Evolutionary conservation across 2,113 vertebrate genomes (phyloP).

Genomic region (Phalacrocorax pelagicus): DNA sequence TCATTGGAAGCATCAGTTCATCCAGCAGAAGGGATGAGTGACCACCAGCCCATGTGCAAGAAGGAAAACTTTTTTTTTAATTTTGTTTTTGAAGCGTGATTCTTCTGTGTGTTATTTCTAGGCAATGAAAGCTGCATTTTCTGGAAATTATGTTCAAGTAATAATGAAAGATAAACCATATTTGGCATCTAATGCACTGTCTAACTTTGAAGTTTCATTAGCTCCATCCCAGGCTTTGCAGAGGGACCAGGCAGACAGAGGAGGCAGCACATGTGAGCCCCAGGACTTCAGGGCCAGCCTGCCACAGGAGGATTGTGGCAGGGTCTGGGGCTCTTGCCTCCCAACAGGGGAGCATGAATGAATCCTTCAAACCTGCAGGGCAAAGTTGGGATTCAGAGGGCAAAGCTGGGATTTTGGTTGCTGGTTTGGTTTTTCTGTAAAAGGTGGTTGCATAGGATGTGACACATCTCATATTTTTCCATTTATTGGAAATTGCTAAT

Average conservation of each 20-base stretch:
- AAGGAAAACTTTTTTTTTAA: neutral
- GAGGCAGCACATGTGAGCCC: no score
- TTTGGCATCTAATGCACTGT: neutral
- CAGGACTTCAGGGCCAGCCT: neutral
- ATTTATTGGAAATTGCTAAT: neutral
- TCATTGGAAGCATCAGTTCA: neutral
- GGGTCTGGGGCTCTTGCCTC: neutral
- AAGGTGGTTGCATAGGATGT: neutral
- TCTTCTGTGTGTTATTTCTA: neutral
- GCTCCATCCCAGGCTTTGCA: neutral
- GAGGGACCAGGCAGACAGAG: neutral
- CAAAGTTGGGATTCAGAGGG: neutral
- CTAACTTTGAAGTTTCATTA: neutral
- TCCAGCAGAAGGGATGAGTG: neutral
- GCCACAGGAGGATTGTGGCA: neutral
- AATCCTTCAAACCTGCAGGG: neutral
- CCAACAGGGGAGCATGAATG: no score
- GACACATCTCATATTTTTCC: neutral
- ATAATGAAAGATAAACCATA: neutral
- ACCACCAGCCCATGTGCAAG: no score
- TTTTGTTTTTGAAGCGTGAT: neutral
- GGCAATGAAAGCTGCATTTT: neutral
- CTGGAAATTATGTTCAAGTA: neutral
- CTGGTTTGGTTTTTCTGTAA: neutral
- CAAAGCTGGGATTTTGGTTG: neutral